Evolutionary conservation across 2,797 vertebrate genomes (phyloP).

Genomic region (Threskiornis aethiopicus): DNA sequence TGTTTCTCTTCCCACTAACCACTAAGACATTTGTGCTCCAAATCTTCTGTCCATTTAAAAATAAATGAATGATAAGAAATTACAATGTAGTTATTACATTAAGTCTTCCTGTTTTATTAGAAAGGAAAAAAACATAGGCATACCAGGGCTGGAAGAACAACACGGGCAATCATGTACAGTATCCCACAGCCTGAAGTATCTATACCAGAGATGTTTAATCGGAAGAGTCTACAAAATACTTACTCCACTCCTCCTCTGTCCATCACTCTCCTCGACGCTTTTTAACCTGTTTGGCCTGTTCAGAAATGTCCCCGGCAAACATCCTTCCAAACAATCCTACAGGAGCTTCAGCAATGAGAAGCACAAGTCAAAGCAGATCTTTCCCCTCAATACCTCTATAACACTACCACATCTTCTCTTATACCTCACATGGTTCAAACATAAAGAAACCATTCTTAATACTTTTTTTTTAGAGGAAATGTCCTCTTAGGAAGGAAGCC

Average conservation of each 20-base stretch:
- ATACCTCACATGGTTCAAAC: background rate
- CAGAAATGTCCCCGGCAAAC: background rate
- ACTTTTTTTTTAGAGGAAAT: background rate
- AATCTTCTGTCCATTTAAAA: background rate
- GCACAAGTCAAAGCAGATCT: background rate
- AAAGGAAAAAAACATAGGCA: background rate
- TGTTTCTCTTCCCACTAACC: background rate
- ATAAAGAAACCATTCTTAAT: background rate
- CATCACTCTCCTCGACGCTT: background rate
- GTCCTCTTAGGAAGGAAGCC: background rate
- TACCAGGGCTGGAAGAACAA: background rate
- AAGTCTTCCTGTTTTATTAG: background rate
- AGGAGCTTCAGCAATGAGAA: background rate
- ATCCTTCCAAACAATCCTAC: background rate
- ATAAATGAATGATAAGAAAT: background rate
- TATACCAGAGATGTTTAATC: background rate
- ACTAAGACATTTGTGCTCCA: background rate
- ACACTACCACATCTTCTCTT: background rate
- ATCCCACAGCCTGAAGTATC: background rate
- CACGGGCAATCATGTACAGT: fast-evolving
- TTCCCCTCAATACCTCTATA: background rate
- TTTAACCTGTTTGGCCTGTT: background rate
- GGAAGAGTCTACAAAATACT: background rate
- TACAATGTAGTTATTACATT: background rate
- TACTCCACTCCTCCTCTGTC: background rate